Base-by-base conservation (phyloP, 2,113 vertebrate species). In the Piaya cayana region DNA sequence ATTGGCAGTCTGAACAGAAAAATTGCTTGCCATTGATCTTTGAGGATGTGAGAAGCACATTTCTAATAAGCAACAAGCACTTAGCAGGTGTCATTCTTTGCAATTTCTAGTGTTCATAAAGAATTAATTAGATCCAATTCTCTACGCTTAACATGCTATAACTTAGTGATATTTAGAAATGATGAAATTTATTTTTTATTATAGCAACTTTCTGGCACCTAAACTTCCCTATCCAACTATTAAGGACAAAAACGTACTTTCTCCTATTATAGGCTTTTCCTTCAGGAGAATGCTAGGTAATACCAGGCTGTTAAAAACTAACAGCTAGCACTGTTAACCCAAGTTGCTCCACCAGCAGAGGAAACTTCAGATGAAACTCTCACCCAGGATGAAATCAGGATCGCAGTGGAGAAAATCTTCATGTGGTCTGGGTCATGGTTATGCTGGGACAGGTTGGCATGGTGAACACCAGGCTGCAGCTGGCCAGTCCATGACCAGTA, bases 361-460 rank as follows among this genome's bases (percentile, higher is more conserved):
- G 19, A 52, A 70, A 16, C 8, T 23, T 11, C 8, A 30, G 32
- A 39, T 14, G 59, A 36, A 42, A 60, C 19, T 10, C 45, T 42
- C 34, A 21, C 27, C 22, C 12, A 21, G 43, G 43, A 14, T 36
- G 32, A 8, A 21, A 30, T 8, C 12, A 43, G 53, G n/a, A 17
- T 64, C 1, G 69, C 47, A 36, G 43, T 2, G 39, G 27, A 60
- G 62, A 37, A 70, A 18, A 3, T 5, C 19, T 4, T 69, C 30
- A 8, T 2, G 0, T 9, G 37, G 8, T 26, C 21, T 53, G 39
- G 43, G 60, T 11, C 27, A 16, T 0, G 0, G 56, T 22, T 70
- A 16, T 12, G 21, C 32, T 29, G 36, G 83, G 47, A 37, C 37
- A 75, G 56, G 32, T 55, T 56, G 67, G 34, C 34, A 27, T 56